Base-by-base conservation (phyloP, 1,140 invertebrate species). In the Monomorium pharaonis region DNA sequence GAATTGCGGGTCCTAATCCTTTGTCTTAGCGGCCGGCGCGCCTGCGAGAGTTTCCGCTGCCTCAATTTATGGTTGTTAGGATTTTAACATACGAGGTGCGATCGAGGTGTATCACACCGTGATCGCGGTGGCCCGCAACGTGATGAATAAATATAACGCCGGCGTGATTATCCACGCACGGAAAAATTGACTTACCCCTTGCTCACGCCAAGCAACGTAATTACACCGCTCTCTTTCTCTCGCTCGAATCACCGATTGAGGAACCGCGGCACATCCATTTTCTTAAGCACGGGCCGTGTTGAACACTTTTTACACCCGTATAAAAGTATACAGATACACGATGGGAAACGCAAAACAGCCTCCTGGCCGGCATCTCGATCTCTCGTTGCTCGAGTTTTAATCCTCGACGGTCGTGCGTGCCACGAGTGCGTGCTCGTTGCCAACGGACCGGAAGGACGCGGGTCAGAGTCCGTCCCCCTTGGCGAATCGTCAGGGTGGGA, bases 11-110 rank as follows among this genome's bases (percentile, higher is more conserved):
- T 86, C 87, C 87, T 89, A 84, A 77, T 86, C 88, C 91, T 88
- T 92, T 92, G 92, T 93, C 89, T 92, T 92, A 90, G 81, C 76
- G 62, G 86, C 65, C 85, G 70, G 37, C 80, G n/a, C 72, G 75
- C 67, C 37, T 47, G 47, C 51, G 37, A 44, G 33, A 44, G n/a
- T 88, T 89, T 92, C 92, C 91, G 85, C 93, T 92, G 89, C 70
- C 91, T n/a, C 91, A 93, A 93, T 94, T 94, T 93, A 93, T 91
- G 88, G 89, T 90, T 92, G 92, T 92, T 91, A 86, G 87, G 84
- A 89, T 76, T 86, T 80, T 76, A 86, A 72, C 78, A 72, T 80
- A 63, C 30, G 69, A 44, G 27, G 24, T 24, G 27, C 81, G 80
- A 69, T 81, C 37, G 30, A n/a, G n/a, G 30, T 24, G 42, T 30